These are phyloP conservation scores for Corythucha ciliata DNA, from an alignment of 2,888 invertebrate genomes.

Conservation along the genomic window DNA sequence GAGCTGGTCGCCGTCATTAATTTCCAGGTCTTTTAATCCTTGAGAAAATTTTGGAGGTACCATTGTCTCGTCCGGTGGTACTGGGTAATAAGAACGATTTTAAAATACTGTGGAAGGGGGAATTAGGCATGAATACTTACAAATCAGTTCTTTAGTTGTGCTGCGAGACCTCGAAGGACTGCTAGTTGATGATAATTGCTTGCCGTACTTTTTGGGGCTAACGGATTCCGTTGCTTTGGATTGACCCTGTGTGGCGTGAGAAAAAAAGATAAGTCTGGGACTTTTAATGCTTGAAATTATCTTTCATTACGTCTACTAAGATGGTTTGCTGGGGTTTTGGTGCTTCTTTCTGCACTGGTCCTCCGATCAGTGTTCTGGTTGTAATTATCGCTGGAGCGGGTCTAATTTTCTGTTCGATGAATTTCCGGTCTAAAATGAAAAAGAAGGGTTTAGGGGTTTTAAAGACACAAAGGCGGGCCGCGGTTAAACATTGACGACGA, in stretches of 20 bases:
- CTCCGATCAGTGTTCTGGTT: constrained; percentile 45
- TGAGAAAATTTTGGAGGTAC: constrained; percentile 76
- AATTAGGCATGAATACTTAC: constrained; percentile 47
- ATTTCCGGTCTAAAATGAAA: constrained; percentile 58
- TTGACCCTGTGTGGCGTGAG: not conserved
- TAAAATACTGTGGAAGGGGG: constrained; percentile 28
- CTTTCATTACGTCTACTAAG: not conserved
- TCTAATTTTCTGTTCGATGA: constrained; percentile 74
- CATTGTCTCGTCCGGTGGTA: constrained; percentile 82
- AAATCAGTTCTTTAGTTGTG: constrained; percentile 77
- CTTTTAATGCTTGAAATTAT: not conserved
- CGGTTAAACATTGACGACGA: no score
- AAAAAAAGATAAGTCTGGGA: not conserved
- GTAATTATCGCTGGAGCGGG: constrained; percentile 68
- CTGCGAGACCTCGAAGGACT: constrained; percentile 79
- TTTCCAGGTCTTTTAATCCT: constrained; percentile 60
- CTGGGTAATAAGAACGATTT: constrained; percentile 43
- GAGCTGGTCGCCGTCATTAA: constrained; percentile 80
- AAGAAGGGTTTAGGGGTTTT: no score
- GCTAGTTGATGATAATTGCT: constrained; percentile 60
- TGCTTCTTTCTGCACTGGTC: constrained; percentile 27
- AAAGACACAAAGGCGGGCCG: no score
- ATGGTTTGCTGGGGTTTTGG: constrained; percentile 10
- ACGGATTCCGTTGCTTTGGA: constrained; percentile 5
- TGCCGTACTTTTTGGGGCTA: constrained; percentile 53